Evolutionary conservation across 2,113 vertebrate genomes (phyloP), one percentile per base, ranked within the genome.

Genomic region (Cryptotis parvus): DNA sequence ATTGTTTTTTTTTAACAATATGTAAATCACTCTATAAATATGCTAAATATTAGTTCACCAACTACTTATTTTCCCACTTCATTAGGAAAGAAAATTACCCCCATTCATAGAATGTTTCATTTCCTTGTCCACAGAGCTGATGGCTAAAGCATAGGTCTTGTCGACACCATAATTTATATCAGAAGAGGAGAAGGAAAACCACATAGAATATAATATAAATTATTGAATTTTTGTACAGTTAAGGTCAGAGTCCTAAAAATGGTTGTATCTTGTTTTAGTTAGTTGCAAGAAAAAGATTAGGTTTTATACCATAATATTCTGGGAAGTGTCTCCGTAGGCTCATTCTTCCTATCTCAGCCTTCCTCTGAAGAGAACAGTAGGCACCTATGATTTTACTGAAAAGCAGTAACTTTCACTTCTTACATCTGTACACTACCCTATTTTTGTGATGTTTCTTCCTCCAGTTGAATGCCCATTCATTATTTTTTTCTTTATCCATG

Each of bases 41-140:
- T 69, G 35, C 63, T 83, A 69, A 95, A 74, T 39, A 76, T 70
- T 20, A 73, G 26, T 92, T 81, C n/a, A 69, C 49, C 4, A 94
- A 82, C 49, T 92, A 79, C 58, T 94, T 90, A 94, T 93, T 95
- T 95, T 86, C 58, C 37, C 85, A 81, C 76, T 93, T 88, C 86
- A 83, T 93, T 91, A 95, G 83, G 83, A 83, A 92, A 79, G 91
- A 93, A 93, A 95, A 94, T 95, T 63, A 91, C 14, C 43, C 43
- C 91, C 75, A 95, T 96, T 95, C 84, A 87, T 65, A 89, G 87
- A 84, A 35, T 49, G 65, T 74, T 91, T 94, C 72, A 58, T 81
- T 94, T 91, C 70, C 63, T 85, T 87, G 85, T 91, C 66, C 41
- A 52, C 33, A 85, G 68, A 84, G 65, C 24, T 14, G 24, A 87